These are phyloP conservation scores for Drosophila persimilis DNA, from an alignment of 1,140 invertebrate genomes.

Conservation along the genomic window DNA sequence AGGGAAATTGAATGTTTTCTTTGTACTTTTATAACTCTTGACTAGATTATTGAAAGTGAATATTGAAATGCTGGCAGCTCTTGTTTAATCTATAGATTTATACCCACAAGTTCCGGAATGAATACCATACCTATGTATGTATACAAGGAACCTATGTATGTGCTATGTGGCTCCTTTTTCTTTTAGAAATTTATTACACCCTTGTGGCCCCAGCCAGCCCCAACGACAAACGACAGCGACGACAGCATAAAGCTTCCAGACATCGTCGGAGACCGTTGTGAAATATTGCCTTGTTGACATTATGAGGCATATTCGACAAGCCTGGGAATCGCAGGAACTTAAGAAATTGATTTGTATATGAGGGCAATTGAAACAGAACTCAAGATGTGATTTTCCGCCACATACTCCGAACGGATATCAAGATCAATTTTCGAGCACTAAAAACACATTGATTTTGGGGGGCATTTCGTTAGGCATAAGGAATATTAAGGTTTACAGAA, in stretches of 20 bases:
- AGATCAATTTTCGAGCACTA: conserved; percentile 41
- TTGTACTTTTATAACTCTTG: neutral
- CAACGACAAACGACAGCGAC: neutral
- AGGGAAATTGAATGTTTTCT: neutral
- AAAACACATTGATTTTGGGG: conserved; percentile 38
- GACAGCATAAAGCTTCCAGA: neutral
- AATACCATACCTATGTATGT: too few relatives aligned
- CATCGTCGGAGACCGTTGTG: neutral
- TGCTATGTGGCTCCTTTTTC: too few relatives aligned
- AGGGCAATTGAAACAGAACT: conserved; percentile 24
- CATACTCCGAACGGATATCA: conserved; percentile 19
- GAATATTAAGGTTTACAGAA: conserved; percentile 4
- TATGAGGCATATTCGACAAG: conserved; percentile 20
- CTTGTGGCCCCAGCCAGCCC: neutral
- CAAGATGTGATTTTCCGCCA: conserved; percentile 1
- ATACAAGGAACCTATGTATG: too few relatives aligned
- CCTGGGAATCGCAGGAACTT: conserved; percentile 5
- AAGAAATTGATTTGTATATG: conserved; percentile 44
- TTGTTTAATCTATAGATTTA: neutral
- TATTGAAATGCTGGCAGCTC: neutral
- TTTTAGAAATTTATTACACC: conserved; percentile 11
- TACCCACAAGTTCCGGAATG: too few relatives aligned
- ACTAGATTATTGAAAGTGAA: conserved; percentile 4
- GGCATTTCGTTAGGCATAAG: conserved; percentile 40
- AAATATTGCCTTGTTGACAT: conserved; percentile 30